Percentiles rank a stretch among this genome's conserved stretches.
Evolutionary conservation across 2,888 invertebrate genomes (phyloP).

Genomic region (Ephialtes manifestator): DNA sequence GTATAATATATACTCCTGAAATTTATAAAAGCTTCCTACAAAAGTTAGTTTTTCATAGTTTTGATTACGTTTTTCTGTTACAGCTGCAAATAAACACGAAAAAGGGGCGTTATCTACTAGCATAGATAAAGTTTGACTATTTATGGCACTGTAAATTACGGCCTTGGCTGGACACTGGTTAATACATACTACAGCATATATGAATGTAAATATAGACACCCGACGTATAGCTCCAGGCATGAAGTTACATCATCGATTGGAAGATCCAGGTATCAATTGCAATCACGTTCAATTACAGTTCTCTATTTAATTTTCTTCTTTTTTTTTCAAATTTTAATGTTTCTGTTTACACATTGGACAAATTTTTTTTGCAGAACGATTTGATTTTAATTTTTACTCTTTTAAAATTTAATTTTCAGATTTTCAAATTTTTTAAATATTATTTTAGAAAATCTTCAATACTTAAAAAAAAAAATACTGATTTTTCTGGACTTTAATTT

Average conservation of each 20-base stretch:
- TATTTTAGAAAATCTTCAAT: too few relatives aligned
- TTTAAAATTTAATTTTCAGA: too few relatives aligned
- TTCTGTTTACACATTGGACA: not conserved
- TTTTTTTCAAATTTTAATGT: not conserved
- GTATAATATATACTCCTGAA: too few relatives aligned
- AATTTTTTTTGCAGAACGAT: too few relatives aligned
- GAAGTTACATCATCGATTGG: not conserved
- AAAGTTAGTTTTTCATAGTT: too few relatives aligned
- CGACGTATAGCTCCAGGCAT: not conserved
- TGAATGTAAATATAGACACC: not conserved
- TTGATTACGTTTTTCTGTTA: too few relatives aligned
- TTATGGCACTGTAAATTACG: conserved; percentile 49
- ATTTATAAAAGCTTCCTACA: too few relatives aligned
- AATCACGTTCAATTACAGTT: not conserved
- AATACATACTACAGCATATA: conserved; percentile 29
- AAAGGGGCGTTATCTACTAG: not conserved
- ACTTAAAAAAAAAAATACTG: too few relatives aligned
- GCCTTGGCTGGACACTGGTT: conserved; percentile 44
- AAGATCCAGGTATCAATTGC: not conserved
- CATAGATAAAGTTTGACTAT: conserved; percentile 48
- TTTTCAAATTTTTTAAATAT: too few relatives aligned
- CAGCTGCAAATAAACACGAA: not conserved
- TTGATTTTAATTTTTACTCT: too few relatives aligned
- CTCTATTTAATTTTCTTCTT: too few relatives aligned
- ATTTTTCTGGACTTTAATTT: too few relatives aligned